Base-by-base conservation (phyloP, 2,113 vertebrate genomes). In the Tursiops truncatus region DNA sequence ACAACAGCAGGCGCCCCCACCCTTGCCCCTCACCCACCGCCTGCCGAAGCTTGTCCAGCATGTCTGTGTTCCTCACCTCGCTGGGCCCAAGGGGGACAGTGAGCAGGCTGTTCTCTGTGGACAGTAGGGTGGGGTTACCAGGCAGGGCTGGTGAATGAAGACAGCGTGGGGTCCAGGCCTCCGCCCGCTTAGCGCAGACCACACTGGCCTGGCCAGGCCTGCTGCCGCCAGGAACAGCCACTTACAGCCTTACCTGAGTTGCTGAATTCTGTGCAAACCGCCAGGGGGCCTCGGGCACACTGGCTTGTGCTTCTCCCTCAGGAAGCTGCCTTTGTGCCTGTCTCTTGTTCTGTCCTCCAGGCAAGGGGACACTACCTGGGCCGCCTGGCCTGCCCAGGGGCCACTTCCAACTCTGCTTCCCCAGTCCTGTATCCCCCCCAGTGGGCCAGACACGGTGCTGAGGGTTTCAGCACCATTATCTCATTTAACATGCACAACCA, bases 31-130 rank as follows among this genome's bases (percentile, higher is more conserved):
- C 70, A 95, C 98, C 86, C 91, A 98, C 98, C 97, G 98, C 98
- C 91, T 98, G 98, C 71, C 65, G 98, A 47, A 98, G 97, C 92
- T 98, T 98, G 96, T 98, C 98, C 88, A 98, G 89, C 5, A 92
- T 98, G 56, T 98, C 98, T 8, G 97, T 92, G n/a, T 74, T 96
- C 50, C 94, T 97, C 4, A 96, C 85, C 82, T 98, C 98, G 0
- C 97, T n/a, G 36, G 98, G 95, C 53, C 93, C 95, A 1, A 96
- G 93, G 44, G 98, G 98, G 50, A 98, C 97, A 50, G 98, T 93
- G 31, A 98, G 98, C 83, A 98, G 92, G 68, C 97, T 89, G 2
- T 93, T 98, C 25, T 98, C 98, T 98, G 97, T 95, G 71, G 96
- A 93, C 33, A 94, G 91, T 3, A 68, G 53, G 53, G 80, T 21